These are phyloP conservation scores for Polymixis lichenea DNA, from an alignment of 2,888 invertebrate genomes.

Conservation along the genomic window DNA sequence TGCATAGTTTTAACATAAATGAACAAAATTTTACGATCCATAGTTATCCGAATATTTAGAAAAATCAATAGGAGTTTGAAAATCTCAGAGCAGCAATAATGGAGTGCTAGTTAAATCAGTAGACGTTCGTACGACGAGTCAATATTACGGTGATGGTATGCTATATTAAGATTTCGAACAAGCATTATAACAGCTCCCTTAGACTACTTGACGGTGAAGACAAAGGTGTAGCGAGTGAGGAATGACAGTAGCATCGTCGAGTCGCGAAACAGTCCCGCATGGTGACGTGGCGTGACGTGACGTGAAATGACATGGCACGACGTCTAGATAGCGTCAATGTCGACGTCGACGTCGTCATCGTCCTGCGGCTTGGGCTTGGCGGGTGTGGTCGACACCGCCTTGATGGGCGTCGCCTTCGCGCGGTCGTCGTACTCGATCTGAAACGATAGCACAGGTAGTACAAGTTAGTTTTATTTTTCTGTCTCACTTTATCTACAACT, in stretches of 20 bases:
- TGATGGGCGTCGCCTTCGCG: constrained; percentile 94
- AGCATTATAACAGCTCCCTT: constrained; percentile 12
- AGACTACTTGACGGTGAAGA: constrained; percentile 18
- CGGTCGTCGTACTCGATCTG: constrained; percentile 97
- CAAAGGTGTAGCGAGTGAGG: constrained; percentile 22
- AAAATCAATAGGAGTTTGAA: constrained; percentile 5
- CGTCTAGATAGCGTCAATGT: constrained; percentile 97
- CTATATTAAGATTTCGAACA: neutral
- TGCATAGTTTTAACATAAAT: constrained; percentile 41
- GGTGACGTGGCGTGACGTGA: constrained; percentile 24
- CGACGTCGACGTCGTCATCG: constrained; percentile 95
- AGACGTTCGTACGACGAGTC: neutral
- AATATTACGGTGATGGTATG: neutral
- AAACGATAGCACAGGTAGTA: neutral
- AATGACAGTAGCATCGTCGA: constrained; percentile 45
- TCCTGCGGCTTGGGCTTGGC: constrained; percentile 88
- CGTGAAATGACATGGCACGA: constrained; percentile 12
- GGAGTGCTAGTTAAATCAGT: constrained; percentile 1
- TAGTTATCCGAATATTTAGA: neutral
- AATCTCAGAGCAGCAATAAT: constrained; percentile 16
- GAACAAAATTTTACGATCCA: neutral
- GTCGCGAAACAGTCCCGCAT: constrained; percentile 47
- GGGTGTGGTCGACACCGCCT: constrained; percentile 89
- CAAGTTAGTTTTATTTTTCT: neutral
- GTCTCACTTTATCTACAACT: neutral